Evolutionary conservation across 2,888 invertebrate species (phyloP).

Genomic region (Ophion slaviceki): DNA sequence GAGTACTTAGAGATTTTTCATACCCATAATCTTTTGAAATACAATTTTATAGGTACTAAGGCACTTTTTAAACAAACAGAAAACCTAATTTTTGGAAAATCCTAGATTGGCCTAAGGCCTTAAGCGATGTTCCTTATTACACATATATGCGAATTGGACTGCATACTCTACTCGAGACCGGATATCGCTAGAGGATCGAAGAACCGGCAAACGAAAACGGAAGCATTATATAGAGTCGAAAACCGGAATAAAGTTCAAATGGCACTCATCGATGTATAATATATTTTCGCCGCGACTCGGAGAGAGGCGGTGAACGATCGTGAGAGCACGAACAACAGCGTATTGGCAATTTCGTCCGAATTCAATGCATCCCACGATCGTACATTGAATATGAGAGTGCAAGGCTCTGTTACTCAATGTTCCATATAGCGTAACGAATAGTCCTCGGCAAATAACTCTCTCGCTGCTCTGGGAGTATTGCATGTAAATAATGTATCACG

Average conservation of each 20-base stretch:
- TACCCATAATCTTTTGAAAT: no score
- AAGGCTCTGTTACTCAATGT: background rate
- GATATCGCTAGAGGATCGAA: background rate
- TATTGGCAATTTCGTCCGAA: slow-evolving; percentile 33
- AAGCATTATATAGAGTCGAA: slow-evolving; percentile 30
- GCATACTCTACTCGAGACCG: background rate
- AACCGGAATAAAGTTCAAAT: slow-evolving; percentile 37
- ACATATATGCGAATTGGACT: no score
- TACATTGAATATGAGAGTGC: slow-evolving; percentile 45
- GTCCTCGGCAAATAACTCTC: slow-evolving; percentile 10
- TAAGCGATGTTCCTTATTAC: no score
- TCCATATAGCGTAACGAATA: slow-evolving; percentile 6
- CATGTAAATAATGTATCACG: slow-evolving; percentile 31
- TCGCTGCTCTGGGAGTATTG: slow-evolving; percentile 10
- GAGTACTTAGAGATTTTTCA: no score
- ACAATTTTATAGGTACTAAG: no score
- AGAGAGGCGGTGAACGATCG: background rate
- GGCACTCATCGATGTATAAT: slow-evolving; percentile 10
- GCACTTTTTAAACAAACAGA: no score
- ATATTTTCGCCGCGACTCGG: background rate
- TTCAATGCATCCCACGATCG: slow-evolving; percentile 41
- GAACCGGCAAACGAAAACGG: background rate
- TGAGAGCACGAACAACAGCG: slow-evolving; percentile 28
- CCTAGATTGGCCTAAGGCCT: no score
- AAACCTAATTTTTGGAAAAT: no score